Evolutionary conservation across 2,797 vertebrate species (phyloP).

Genomic region (Phrynocephalus forsythii): DNA sequence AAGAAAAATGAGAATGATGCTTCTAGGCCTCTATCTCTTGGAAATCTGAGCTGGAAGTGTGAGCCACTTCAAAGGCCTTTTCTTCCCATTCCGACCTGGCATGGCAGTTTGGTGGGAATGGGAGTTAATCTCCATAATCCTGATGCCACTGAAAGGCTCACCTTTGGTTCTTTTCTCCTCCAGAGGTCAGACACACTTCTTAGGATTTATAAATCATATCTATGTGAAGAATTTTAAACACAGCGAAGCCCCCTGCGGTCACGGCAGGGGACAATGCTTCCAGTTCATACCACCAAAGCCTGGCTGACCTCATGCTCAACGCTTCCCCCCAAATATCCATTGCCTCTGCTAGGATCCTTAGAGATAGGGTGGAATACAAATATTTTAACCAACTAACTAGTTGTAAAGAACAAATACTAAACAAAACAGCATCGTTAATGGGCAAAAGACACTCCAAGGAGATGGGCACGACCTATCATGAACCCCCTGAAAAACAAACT

Average conservation of each 20-base stretch:
- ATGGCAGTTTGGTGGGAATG: conserved; percentile 61
- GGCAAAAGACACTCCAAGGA: conserved; percentile 4
- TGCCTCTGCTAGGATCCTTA: no score
- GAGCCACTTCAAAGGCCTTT: conserved; percentile 50
- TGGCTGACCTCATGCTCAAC: conserved; percentile 39
- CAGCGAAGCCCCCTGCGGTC: conserved; percentile 47
- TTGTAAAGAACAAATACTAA: conserved; percentile 5
- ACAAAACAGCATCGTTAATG: conserved; percentile 39
- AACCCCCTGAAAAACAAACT: no score
- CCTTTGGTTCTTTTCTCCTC: conserved; percentile 53
- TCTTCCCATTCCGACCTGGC: conserved; percentile 52
- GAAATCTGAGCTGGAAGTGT: background rate
- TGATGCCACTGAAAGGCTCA: conserved; percentile 62
- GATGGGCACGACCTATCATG: no score
- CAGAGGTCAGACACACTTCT: conserved; percentile 62
- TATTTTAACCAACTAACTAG: no score
- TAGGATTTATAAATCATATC: conserved; percentile 54
- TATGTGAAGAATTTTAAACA: conserved; percentile 60
- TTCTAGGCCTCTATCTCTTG: background rate
- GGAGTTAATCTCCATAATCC: conserved; percentile 73
- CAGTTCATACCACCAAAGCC: conserved; percentile 50
- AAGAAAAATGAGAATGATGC: background rate
- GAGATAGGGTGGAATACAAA: no score
- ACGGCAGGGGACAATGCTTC: conserved; percentile 24
- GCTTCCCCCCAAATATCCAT: conserved; percentile 5